Base-by-base conservation (phyloP, 2,888 invertebrate species). In the Heliothis peltigera region DNA sequence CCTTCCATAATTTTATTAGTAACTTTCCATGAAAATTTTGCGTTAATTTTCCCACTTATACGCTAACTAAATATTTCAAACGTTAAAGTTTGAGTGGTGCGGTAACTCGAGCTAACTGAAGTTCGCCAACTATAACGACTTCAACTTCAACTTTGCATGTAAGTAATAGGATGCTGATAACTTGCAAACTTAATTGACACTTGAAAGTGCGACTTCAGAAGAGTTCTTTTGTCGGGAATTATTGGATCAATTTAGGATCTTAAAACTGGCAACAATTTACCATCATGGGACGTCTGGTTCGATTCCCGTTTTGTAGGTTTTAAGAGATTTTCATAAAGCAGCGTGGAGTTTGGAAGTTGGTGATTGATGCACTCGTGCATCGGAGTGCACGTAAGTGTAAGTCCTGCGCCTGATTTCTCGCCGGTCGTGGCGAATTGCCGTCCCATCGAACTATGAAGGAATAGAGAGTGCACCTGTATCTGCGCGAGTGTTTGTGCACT, bases 1-100 rank as follows among this genome's bases (percentile, higher is more conserved):
- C 44, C 22, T 19, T 28, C n/a, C 44, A 65, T 52, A 68, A 67
- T 65, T 49, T 49, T 51, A 60, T 63, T 52, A 67, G 4, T 21
- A 65, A 76, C 54, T 71, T 57, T 61, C 44, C 32, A 57, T 64
- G 63, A 73, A 77, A 80, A 61, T 71, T 80, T 53, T 54, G 74
- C 60, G 49, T 49, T 58, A 77, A 77, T 77, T 77, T 66, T 19
- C 43, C 62, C 64, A 77, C 72, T 79, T 64, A 72, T 51, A 59
- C 60, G 42, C 47, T 61, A 75, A 64, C 73, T 75, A 76, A 77
- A 80, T 80, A 78, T 81, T 81, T 58, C 55, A 79, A 73, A 68
- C 64, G 70, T 64, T 61, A 17, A 73, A 79, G 66, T 79, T 79
- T 54, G 62, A 72, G 66, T 49, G 56, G 69, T 54, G 46, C 56